These are phyloP conservation scores for Poeciliopsis infans DNA, from an alignment of 2,797 vertebrate genomes.

Conservation along the genomic window DNA sequence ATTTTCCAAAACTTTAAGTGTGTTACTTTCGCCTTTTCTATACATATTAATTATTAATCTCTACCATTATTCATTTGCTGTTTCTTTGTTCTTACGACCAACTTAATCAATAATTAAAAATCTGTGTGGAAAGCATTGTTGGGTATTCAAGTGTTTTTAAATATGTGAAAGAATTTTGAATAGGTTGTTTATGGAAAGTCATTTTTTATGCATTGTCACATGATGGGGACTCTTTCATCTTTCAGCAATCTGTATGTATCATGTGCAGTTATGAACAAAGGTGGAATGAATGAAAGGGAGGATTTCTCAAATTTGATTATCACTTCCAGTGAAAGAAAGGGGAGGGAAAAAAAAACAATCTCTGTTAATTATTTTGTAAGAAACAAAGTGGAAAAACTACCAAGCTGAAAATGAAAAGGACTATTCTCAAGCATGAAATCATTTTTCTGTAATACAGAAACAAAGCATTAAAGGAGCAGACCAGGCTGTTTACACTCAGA, in stretches of 20 bases:
- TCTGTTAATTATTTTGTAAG: background rate
- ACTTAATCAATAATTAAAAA: constrained; percentile 20
- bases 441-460: background rate
- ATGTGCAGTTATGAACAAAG: background rate
- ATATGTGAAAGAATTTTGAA: constrained; percentile 4
- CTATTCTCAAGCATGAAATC: background rate
- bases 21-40: background rate
- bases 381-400: background rate
- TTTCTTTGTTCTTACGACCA: background rate
- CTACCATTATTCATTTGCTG: constrained; percentile 1
- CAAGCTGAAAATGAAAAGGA: background rate
- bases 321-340: background rate
- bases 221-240: constrained; percentile 22
- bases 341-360: background rate
- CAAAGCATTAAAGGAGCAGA: constrained; percentile 10
- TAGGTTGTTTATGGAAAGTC: background rate
- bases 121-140: constrained; percentile 4
- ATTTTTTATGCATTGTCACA: background rate
- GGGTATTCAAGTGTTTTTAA: background rate
- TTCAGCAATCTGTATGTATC: background rate
- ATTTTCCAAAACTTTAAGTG: background rate
- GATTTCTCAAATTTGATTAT: background rate
- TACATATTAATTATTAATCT: constrained; percentile 1
- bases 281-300: background rate
- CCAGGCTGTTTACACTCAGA: constrained; percentile 1